Conservation (phyloP, 1,140 invertebrate genomes). For the Cyrtorhinus lividipennis region DNA sequence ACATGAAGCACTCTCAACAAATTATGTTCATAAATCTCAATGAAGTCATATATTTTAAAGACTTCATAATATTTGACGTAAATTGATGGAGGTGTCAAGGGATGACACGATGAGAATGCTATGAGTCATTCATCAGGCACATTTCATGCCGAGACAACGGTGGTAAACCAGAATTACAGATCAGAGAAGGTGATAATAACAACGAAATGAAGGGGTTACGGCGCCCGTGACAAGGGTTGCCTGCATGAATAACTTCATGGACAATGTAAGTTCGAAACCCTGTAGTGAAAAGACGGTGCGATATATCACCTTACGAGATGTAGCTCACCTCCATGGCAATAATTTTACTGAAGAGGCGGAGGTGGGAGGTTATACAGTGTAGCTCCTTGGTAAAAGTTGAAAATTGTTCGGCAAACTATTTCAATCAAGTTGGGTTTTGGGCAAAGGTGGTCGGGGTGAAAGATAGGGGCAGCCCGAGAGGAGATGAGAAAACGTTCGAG, state of each 20-base stretch:
- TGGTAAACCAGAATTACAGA: too few relatives aligned
- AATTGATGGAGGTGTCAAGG: too few relatives aligned
- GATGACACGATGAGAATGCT: too few relatives aligned
- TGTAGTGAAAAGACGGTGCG: neutral
- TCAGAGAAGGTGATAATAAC: too few relatives aligned
- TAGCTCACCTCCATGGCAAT: neutral
- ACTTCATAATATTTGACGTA: too few relatives aligned
- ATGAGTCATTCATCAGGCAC: too few relatives aligned
- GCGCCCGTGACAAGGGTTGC: too few relatives aligned
- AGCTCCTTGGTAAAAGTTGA: neutral
- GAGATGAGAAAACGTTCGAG: neutral
- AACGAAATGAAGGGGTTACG: too few relatives aligned
- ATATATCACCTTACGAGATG: neutral
- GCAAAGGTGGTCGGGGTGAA: neutral
- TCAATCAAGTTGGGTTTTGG: neutral
- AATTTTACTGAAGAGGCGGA: neutral
- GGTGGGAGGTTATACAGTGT: neutral
- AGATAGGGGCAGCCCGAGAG: neutral
- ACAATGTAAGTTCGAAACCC: neutral
- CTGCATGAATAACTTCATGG: neutral
- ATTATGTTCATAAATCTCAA: too few relatives aligned
- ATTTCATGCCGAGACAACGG: too few relatives aligned
- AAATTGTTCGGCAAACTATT: neutral
- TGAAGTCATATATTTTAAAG: too few relatives aligned
- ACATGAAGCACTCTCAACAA: too few relatives aligned